Evolutionary conservation across 2,888 invertebrate species (phyloP).

Genomic region (Myopa testacea): DNA sequence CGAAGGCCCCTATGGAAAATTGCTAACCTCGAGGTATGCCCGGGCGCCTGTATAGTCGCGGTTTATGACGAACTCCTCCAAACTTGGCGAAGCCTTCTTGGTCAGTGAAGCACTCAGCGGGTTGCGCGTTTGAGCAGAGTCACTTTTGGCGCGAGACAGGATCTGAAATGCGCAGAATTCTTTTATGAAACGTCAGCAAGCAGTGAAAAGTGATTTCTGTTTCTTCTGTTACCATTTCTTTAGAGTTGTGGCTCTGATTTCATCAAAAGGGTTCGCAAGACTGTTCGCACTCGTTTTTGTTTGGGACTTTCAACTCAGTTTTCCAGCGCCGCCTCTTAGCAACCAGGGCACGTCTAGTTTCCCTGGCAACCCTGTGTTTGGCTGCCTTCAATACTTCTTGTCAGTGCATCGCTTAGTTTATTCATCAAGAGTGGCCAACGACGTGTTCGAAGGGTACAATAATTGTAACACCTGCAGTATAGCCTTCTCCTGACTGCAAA

Average conservation of each 20-base stretch:
- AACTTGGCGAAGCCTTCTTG: slow-evolving; percentile 76
- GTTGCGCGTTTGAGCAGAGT: slow-evolving; percentile 70
- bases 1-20: not conserved
- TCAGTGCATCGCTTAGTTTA: too few species aligned
- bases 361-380: not conserved
- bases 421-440: too few species aligned
- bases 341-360: not conserved
- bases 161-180: slow-evolving; percentile 72
- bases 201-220: not conserved
- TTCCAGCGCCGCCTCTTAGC: not conserved
- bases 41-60: slow-evolving; percentile 96
- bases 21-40: slow-evolving; percentile 85
- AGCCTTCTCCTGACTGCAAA: too few species aligned
- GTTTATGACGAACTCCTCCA: slow-evolving; percentile 89
- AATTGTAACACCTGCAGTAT: too few species aligned
- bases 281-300: slow-evolving; percentile 1
- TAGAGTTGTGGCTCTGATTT: not conserved
- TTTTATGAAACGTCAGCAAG: not conserved
- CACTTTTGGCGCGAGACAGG: slow-evolving; percentile 85
- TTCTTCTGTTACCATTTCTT: not conserved
- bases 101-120: slow-evolving; percentile 50
- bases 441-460: too few species aligned
- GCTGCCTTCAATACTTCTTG: not conserved
- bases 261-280: not conserved
- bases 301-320: not conserved